Evolutionary conservation across 2,113 vertebrate genomes (phyloP).

Genomic region (Poeciliopsis turrubarensis): DNA sequence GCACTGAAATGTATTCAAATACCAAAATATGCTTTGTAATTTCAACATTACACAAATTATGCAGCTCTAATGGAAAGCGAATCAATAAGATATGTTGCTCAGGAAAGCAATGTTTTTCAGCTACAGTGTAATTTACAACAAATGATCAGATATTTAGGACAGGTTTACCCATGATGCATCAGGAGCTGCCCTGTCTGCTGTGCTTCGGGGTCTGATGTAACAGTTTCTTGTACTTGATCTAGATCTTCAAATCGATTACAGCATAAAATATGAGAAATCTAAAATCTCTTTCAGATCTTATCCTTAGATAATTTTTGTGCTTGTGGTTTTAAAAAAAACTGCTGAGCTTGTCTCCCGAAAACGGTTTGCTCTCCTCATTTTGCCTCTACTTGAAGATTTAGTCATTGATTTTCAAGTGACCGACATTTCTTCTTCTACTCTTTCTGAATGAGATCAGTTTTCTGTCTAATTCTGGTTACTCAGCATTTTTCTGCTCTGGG

Average conservation of each 20-base stretch:
- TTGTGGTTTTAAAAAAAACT: neutral
- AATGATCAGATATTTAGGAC: too few species aligned
- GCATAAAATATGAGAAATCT: neutral
- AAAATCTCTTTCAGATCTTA: neutral
- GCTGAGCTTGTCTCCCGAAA: neutral
- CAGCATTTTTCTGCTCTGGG: neutral
- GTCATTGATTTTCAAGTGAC: neutral
- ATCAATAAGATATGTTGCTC: too few species aligned
- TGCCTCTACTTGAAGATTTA: neutral
- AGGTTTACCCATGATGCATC: too few species aligned
- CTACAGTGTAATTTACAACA: too few species aligned
- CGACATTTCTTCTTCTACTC: neutral
- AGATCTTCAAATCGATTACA: neutral
- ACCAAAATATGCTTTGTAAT: too few species aligned
- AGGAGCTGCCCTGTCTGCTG: too few species aligned
- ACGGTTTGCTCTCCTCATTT: neutral
- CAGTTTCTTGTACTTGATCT: neutral
- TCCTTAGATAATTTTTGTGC: neutral
- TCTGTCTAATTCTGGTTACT: neutral
- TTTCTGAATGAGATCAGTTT: neutral
- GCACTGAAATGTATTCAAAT: too few species aligned
- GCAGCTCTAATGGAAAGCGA: too few species aligned
- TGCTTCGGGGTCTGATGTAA: too few species aligned
- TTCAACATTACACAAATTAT: too few species aligned
- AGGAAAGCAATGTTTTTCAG: too few species aligned